phyloP scores from a whole-genome alignment of 2,797 vertebrate genomes.

The Phylloscopus collybita region DNA sequence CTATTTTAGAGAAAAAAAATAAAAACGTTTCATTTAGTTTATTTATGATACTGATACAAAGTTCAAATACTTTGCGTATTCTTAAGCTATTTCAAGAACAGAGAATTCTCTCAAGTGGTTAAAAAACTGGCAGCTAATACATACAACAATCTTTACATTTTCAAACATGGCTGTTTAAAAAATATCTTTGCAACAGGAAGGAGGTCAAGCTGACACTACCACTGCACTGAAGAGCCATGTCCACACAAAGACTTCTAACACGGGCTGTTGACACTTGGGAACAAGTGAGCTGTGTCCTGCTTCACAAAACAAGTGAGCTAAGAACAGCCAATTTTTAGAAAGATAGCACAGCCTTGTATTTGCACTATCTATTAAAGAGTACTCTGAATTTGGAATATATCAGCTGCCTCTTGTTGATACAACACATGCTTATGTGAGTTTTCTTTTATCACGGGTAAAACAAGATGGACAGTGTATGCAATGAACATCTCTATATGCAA shows the following conservation, averaged over 20 bases:
- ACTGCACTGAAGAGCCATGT: rapidly evolving
- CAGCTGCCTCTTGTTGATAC: background rate
- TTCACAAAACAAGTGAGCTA: background rate
- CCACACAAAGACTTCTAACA: background rate
- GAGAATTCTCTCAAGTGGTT: background rate
- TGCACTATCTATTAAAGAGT: background rate
- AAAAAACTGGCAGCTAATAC: background rate
- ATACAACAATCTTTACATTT: background rate
- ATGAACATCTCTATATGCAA: background rate
- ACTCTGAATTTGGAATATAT: background rate
- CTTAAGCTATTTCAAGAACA: background rate
- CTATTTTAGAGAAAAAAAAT: background rate
- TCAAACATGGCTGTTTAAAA: background rate
- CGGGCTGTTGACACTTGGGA: background rate
- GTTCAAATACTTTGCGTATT: background rate
- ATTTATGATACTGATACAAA: background rate
- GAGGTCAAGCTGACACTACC: background rate
- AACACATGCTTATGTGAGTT: background rate
- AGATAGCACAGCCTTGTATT: background rate
- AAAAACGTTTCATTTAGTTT: background rate
- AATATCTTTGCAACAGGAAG: background rate
- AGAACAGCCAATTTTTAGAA: background rate
- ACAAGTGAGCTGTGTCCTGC: background rate
- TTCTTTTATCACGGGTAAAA: background rate
- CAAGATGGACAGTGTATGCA: background rate